Conservation (phyloP, 35 echinoderm and acorn worm genomes). For the Apostichopus japonicus region DNA sequence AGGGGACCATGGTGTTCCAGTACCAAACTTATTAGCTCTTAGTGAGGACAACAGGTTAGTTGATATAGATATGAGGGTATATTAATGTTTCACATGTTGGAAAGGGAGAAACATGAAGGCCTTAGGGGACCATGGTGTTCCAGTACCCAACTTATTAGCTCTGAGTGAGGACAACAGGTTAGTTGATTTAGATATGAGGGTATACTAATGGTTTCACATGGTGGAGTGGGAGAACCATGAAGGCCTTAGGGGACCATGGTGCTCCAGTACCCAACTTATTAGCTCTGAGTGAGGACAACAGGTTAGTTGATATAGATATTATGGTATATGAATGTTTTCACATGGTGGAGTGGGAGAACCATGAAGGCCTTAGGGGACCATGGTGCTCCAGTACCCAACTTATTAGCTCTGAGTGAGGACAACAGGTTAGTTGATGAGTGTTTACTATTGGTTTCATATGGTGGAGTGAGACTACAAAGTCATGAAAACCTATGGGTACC, state of each 20-base stretch:
- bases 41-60: slow-evolving; percentile 86
- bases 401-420: slow-evolving; percentile 87
- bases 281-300: slow-evolving; percentile 83
- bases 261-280: slow-evolving; percentile 87
- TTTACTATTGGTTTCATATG: too few species aligned
- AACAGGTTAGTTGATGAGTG: slow-evolving; percentile 45
- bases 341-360: slow-evolving; percentile 88
- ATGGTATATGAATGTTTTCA: neutral
- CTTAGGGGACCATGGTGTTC: slow-evolving; percentile 76
- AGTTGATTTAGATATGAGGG: neutral
- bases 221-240: slow-evolving; percentile 93
- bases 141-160: slow-evolving; percentile 75
- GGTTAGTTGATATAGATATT: slow-evolving; percentile 25
- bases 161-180: slow-evolving; percentile 89
- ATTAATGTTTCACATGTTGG: slow-evolving; percentile 67
- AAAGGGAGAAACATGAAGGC: slow-evolving; percentile 96
- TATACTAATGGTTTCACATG: slow-evolving; percentile 25
- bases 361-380: slow-evolving; percentile 86
- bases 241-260: slow-evolving; percentile 82
- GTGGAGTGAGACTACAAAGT: neutral
- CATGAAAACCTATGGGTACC: too few species aligned
- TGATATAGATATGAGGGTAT: neutral
- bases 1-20: slow-evolving; percentile 81
- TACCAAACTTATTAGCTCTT: slow-evolving; percentile 84
- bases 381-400: slow-evolving; percentile 88